phyloP scores from a whole-genome alignment of 64 coral and sea anemone species.

The Anthopleura sola region DNA sequence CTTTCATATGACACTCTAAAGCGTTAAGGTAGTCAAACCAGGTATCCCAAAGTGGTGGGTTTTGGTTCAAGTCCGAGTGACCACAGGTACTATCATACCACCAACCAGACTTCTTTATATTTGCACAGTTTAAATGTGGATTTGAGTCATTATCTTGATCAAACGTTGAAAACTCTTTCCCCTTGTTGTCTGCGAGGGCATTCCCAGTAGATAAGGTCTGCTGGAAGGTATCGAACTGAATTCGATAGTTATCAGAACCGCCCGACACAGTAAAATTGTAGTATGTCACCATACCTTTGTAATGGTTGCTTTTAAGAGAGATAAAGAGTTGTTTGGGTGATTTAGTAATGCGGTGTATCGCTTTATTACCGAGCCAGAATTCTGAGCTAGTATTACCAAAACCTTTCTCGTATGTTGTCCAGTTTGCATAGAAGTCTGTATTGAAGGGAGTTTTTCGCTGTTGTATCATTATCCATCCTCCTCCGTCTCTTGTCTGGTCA shows the following conservation, averaged over 20 bases:
- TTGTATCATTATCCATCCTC: slow-evolving; percentile 5
- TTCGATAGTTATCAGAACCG: not conserved
- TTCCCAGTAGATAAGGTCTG: not conserved
- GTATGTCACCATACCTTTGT: not conserved
- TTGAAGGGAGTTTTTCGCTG: not conserved
- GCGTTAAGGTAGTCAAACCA: not conserved
- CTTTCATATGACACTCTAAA: not conserved
- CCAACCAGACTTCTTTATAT: not conserved
- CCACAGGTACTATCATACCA: not conserved
- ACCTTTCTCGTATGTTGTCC: not conserved
- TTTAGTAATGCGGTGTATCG: not conserved
- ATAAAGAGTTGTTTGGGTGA: not conserved
- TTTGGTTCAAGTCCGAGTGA: not conserved
- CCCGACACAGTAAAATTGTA: not conserved
- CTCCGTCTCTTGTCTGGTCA: slow-evolving; percentile 1
- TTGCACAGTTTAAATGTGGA: not conserved
- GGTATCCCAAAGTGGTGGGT: not conserved
- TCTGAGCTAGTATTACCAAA: slow-evolving; percentile 3
- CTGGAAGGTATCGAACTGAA: not conserved
- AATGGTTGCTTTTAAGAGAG: not conserved
- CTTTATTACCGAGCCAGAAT: slow-evolving; percentile 22
- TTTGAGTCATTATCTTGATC: not conserved
- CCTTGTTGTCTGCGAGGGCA: not conserved
- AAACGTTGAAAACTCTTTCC: not conserved
- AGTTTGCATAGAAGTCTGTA: not conserved